Evolutionary conservation across 2,797 vertebrate species (phyloP).

Genomic region (Lepilemur septentrionalis): DNA sequence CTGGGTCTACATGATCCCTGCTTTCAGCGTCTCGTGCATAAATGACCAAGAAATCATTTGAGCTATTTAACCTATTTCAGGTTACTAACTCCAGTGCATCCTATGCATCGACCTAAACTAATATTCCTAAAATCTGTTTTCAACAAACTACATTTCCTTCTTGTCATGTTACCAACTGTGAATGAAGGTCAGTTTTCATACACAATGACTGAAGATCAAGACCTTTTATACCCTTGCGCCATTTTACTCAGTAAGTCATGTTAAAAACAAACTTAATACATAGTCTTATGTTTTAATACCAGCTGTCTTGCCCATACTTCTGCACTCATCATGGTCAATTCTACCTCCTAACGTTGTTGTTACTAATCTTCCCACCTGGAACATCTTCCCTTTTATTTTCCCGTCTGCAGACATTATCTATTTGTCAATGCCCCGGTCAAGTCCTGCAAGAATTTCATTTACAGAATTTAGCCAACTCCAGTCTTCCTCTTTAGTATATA

Average conservation of each 20-base stretch:
- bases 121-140: neutral
- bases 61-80: neutral
- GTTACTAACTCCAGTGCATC: neutral
- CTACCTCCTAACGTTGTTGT: neutral
- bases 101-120: neutral
- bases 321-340: neutral
- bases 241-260: neutral
- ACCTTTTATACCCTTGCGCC: neutral
- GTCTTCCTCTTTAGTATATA: neutral
- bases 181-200: neutral
- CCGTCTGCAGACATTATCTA: neutral
- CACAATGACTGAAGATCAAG: neutral
- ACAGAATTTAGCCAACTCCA: neutral
- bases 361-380: neutral
- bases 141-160: neutral
- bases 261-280: neutral
- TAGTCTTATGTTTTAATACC: neutral
- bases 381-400: neutral
- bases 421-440: neutral
- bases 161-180: neutral
- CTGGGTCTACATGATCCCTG: too few relatives aligned
- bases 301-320: neutral
- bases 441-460: neutral
- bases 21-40: neutral
- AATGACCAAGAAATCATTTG: neutral